phyloP scores from a whole-genome alignment of 2,888 invertebrate genomes.

The Anorthoa munda region DNA sequence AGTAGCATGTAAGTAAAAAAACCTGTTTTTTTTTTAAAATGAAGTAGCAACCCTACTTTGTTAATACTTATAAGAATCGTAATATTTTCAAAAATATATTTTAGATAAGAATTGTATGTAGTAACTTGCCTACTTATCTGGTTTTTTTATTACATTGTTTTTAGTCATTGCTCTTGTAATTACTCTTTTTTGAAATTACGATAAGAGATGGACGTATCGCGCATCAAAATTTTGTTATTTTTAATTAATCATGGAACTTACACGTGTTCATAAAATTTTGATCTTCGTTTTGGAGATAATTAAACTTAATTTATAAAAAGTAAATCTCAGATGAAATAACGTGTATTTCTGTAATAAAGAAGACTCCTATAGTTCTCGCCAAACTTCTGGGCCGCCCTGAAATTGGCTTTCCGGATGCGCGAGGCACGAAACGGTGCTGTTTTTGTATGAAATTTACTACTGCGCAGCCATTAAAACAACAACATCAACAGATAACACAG shows the following conservation, averaged over 20 bases:
- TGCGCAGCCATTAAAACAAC: too few relatives aligned
- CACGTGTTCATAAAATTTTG: background rate
- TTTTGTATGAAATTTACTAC: too few relatives aligned
- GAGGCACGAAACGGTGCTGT: too few relatives aligned
- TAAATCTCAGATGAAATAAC: background rate
- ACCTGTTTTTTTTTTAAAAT: background rate
- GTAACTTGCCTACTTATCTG: background rate
- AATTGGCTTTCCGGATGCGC: too few relatives aligned
- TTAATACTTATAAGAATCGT: background rate
- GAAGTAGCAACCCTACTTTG: background rate
- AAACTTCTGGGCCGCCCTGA: too few relatives aligned
- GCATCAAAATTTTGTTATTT: background rate
- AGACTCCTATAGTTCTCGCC: too few relatives aligned
- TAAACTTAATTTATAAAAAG: too few relatives aligned
- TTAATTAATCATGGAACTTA: background rate
- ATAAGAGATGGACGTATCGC: background rate
- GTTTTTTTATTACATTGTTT: background rate
- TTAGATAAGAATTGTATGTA: slow-evolving; percentile 1
- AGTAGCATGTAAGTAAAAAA: background rate
- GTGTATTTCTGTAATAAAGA: background rate
- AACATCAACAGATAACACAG: too few relatives aligned
- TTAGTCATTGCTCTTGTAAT: background rate
- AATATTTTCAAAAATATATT: background rate
- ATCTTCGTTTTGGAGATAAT: too few relatives aligned
- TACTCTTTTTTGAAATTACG: background rate